Base-by-base conservation (phyloP, 2,113 vertebrate genomes). In the Phrynosoma blainvillii region DNA sequence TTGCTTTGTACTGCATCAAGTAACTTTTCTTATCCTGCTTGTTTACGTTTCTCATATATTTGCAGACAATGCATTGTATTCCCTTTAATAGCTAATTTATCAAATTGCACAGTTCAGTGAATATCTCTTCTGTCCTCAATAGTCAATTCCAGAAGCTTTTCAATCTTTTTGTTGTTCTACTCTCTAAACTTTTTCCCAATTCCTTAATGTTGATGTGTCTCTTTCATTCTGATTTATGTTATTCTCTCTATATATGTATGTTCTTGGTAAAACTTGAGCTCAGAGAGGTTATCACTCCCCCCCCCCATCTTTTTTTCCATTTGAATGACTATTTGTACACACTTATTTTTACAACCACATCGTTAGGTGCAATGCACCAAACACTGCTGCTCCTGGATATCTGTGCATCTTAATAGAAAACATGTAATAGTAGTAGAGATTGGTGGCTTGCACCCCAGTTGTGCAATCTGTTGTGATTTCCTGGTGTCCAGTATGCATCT, bases 1-100 rank as follows among this genome's bases (percentile, higher is more conserved):
- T 47, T 47, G 56, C 7, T 76, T 68, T 83, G 59, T 52, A 32
- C 16, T 12, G 84, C 75, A 77, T 89, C 82, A 79, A 84, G 84
- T 89, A 90, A 84, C 7, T 84, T 27, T 47, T 2, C 59, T 0
- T 7, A 36, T 90, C 82, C 81, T 90, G 14, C 89, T 42, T 90
- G 86, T n/a, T 90, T 91, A 93, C 71, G 87, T 30, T 74, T 65
- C 87, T 93, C 74, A 93, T 90, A 85, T 85, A 88, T 52, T 84
- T 79, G 80, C 78, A 79, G 84, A 88, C 85, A 83, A 84, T 88
- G 42, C 89, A 85, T 84, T 89, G 77, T 7, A 62, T 79, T 65
- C 79, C 68, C 79, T 90, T 92, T 93, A 93, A 92, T 88, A 87
- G 93, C 79, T 85, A 90, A 85, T 65, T 90, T 85, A 90, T 47